Percentiles rank a stretch among this genome's conserved stretches.
phyloP scores from a whole-genome alignment of 2,797 vertebrate genomes.

The Chrosomus eos region DNA sequence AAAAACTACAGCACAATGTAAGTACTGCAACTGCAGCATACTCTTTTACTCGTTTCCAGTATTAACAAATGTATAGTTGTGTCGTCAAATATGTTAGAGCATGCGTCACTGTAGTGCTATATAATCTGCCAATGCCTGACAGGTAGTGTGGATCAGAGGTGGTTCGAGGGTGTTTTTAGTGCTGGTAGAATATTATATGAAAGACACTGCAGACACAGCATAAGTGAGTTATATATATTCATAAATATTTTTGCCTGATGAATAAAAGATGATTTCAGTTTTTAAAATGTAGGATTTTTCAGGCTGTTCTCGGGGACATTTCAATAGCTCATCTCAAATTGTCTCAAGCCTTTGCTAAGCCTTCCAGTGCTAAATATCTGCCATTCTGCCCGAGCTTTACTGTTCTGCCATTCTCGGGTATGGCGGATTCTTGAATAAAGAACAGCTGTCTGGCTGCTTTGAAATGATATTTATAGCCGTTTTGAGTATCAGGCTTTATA shows the following conservation, averaged over 20 bases:
- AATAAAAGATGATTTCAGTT: slow-evolving; percentile 13
- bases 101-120: slow-evolving; percentile 16
- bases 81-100: neutral
- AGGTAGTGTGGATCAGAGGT: neutral
- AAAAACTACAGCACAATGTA: slow-evolving; percentile 7
- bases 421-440: slow-evolving; percentile 27
- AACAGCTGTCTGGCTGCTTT: slow-evolving; percentile 29
- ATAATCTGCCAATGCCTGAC: slow-evolving; percentile 22
- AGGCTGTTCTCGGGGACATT: slow-evolving; percentile 2
- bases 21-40: neutral
- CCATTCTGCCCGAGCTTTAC: slow-evolving; percentile 13
- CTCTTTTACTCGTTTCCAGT: neutral
- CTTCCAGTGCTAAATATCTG: slow-evolving; percentile 29
- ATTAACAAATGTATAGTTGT: neutral
- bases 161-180: slow-evolving; percentile 1
- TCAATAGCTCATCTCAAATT: neutral
- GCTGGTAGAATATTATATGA: neutral
- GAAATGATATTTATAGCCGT: slow-evolving; percentile 26
- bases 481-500: slow-evolving; percentile 10
- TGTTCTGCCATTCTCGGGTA: neutral
- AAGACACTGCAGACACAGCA: neutral
- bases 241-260: neutral
- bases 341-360: slow-evolving; percentile 27
- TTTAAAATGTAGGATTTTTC: slow-evolving; percentile 1
- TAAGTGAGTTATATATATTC: neutral